A percentile compares a stretch with the other conserved stretches of the same genome.
phyloP scores from a whole-genome alignment of 2,113 vertebrate genomes.

The Aspidoscelis tigris region DNA sequence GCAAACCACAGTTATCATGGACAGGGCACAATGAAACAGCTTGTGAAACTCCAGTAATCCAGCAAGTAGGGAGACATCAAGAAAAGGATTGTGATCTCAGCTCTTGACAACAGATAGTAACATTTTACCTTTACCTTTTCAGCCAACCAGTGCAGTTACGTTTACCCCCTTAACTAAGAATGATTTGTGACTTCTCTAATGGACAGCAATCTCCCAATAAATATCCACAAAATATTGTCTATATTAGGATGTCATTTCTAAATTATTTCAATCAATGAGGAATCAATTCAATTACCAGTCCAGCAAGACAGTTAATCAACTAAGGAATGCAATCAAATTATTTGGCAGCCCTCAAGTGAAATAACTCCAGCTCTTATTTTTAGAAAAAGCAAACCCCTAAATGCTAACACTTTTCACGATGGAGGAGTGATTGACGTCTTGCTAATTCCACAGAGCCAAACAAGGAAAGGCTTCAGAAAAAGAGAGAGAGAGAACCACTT shows the following conservation, averaged over 20 bases:
- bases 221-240: constrained; percentile 11
- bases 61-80: background rate
- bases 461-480: background rate
- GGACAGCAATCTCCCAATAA: constrained; percentile 1
- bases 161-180: background rate
- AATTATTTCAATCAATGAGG: constrained; percentile 11
- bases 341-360: constrained; percentile 17
- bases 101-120: background rate
- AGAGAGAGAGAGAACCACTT: no score
- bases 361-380: background rate
- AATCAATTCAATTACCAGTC: constrained; percentile 12
- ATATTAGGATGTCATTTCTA: constrained; percentile 13
- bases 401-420: constrained; percentile 7
- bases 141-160: background rate
- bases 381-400: constrained; percentile 12
- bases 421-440: background rate
- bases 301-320: constrained; percentile 9
- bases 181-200: constrained; percentile 14
- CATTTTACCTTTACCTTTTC: background rate
- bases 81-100: background rate
- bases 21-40: background rate
- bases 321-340: constrained; percentile 11
- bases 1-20: no score
- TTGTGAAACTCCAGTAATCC: background rate
- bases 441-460: background rate